Percentiles rank a stretch among this genome's conserved stretches.
Conservation (phyloP, 2,797 vertebrate species). For the Poliocrania exsul region DNA sequence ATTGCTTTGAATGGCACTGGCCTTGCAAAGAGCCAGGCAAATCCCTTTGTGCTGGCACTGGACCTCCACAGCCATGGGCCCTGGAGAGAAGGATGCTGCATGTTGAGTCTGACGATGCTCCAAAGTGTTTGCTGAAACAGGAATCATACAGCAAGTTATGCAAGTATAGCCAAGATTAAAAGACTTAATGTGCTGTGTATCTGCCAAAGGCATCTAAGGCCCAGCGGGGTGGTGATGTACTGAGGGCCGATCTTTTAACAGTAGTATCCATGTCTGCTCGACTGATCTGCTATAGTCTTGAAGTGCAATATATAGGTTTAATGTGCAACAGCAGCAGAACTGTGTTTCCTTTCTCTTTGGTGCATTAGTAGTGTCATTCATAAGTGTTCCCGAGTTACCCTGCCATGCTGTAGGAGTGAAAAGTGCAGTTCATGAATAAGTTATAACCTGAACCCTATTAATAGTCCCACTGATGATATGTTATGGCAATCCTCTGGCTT, state of each 20-base stretch:
- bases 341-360: conserved; percentile 26
- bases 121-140: neutral
- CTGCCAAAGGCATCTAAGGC: neutral
- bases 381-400: conserved; percentile 44
- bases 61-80: accelerated
- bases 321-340: conserved; percentile 26
- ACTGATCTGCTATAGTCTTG: conserved; percentile 20
- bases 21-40: neutral
- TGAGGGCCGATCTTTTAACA: neutral
- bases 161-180: neutral
- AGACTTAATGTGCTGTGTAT: neutral
- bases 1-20: accelerated
- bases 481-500: conserved; percentile 31
- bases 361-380: conserved; percentile 37
- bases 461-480: conserved; percentile 57
- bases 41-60: neutral
- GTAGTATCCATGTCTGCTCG: conserved; percentile 27
- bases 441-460: conserved; percentile 62
- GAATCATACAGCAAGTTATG: neutral
- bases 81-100: neutral
- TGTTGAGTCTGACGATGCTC: neutral
- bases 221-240: neutral
- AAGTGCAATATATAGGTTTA: conserved; percentile 20
- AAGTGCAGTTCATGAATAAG: conserved; percentile 68
- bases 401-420: conserved; percentile 20